These are phyloP conservation scores for Watsonalla binaria DNA, from an alignment of 2,888 invertebrate species.

Conservation along the genomic window DNA sequence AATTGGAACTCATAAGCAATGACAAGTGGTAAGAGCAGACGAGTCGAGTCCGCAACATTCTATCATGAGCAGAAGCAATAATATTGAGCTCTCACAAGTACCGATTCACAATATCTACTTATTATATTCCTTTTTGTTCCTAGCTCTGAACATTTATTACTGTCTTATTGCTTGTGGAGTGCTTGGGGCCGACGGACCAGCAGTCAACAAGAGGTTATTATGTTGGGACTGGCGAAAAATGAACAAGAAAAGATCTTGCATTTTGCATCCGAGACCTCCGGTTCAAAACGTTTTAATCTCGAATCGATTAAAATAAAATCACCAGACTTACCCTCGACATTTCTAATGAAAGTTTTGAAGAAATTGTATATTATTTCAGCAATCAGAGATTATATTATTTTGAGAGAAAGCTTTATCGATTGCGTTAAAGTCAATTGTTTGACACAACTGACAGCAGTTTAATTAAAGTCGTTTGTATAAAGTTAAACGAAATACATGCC, in stretches of 20 bases:
- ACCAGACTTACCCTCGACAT: slow-evolving; percentile 9
- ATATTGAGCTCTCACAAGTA: slow-evolving; percentile 61
- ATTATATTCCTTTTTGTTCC: slow-evolving; percentile 68
- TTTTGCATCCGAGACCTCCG: slow-evolving; percentile 44
- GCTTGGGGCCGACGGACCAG: slow-evolving; percentile 59
- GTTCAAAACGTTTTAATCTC: slow-evolving; percentile 29
- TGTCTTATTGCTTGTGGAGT: slow-evolving; percentile 74
- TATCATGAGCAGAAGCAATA: slow-evolving; percentile 46
- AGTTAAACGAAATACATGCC: background rate
- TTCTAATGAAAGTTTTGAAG: background rate
- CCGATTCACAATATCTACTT: slow-evolving; percentile 70
- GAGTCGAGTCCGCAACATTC: slow-evolving; percentile 36
- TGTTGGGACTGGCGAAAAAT: slow-evolving; percentile 71
- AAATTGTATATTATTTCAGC: background rate
- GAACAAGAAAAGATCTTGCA: slow-evolving; percentile 63
- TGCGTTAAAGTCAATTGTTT: too few species aligned
- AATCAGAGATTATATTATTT: too few species aligned
- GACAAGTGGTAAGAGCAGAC: slow-evolving; percentile 38
- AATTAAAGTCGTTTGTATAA: background rate
- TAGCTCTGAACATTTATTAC: slow-evolving; percentile 75
- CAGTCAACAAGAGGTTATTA: slow-evolving; percentile 74
- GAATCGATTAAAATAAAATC: slow-evolving; percentile 20
- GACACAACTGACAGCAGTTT: background rate
- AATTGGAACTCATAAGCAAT: slow-evolving; percentile 34
- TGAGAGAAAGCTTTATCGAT: background rate